Percentiles rank a stretch among this genome's conserved stretches.
phyloP scores from a whole-genome alignment of 2,888 invertebrate species.

The Bursaphelenchus okinawaensis region DNA sequence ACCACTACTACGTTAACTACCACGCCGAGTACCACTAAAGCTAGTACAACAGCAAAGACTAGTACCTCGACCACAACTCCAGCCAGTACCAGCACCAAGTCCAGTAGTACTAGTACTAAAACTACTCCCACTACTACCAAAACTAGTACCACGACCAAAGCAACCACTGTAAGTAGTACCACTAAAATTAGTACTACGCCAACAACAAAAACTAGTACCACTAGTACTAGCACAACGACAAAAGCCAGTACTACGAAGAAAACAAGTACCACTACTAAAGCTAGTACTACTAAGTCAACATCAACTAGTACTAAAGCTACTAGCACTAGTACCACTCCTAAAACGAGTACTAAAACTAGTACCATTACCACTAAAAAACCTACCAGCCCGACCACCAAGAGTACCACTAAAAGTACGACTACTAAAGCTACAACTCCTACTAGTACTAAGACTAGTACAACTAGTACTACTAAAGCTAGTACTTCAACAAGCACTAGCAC shows the following conservation, averaged over 20 bases:
- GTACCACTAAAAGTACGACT: background rate
- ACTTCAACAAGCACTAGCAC: background rate
- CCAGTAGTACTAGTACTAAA: constrained; percentile 1
- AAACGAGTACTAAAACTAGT: background rate
- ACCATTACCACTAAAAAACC: background rate
- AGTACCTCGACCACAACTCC: constrained; percentile 13
- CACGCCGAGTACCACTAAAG: background rate
- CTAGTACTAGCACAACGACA: background rate
- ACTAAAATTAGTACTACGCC: constrained; percentile 14
- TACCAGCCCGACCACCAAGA: background rate
- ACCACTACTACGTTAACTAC: constrained; percentile 1
- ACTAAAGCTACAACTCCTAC: background rate
- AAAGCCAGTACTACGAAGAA: background rate
- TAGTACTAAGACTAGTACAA: background rate
- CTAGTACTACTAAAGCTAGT: background rate
- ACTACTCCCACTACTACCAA: constrained; percentile 12
- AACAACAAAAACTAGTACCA: background rate
- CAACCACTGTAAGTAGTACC: constrained; percentile 13
- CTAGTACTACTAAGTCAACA: background rate
- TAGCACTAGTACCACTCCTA: background rate
- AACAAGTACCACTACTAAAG: background rate
- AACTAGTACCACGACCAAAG: constrained; percentile 5
- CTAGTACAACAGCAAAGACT: constrained; percentile 3
- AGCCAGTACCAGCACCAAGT: constrained; percentile 2
- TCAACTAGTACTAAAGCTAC: background rate